Conservation (phyloP, 2,797 vertebrate genomes). For the Sternotherus odoratus region DNA sequence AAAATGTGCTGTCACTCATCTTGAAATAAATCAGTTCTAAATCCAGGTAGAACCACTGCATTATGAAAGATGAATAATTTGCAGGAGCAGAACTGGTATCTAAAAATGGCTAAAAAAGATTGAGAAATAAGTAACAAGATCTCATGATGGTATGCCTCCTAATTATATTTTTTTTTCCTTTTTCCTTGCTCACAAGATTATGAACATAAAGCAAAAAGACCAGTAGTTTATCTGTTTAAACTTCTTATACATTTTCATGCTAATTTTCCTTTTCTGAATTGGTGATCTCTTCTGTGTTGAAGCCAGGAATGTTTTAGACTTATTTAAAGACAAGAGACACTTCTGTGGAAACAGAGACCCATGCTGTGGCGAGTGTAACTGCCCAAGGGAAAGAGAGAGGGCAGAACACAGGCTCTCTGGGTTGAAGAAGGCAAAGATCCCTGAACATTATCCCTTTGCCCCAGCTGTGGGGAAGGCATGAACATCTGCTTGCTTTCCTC, state of each 20-base stretch:
- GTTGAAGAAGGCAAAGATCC: background rate
- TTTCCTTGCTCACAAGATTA: background rate
- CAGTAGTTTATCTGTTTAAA: constrained; percentile 6
- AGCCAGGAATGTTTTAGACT: background rate
- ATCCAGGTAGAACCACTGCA: constrained; percentile 28
- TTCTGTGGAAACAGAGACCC: background rate
- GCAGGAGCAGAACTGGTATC: constrained; percentile 23
- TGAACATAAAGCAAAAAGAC: background rate
- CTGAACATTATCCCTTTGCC: background rate
- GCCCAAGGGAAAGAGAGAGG: background rate
- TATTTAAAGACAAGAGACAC: background rate
- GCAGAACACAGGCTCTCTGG: background rate
- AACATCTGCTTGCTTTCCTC: background rate
- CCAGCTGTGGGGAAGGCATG: background rate
- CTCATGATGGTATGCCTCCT: background rate
- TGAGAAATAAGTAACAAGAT: background rate
- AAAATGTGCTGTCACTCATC: constrained; percentile 49
- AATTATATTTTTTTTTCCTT: constrained; percentile 34
- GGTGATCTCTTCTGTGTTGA: background rate
- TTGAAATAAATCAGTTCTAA: constrained; percentile 19
- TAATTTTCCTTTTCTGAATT: background rate
- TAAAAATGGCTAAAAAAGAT: constrained; percentile 28
- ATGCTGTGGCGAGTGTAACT: fast-evolving
- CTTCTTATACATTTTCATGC: background rate
- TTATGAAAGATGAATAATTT: constrained; percentile 61